A percentile compares a stretch with the other conserved stretches of the same genome.
phyloP scores from a whole-genome alignment of 2,113 vertebrate species.

The Plestiodon gilberti region DNA sequence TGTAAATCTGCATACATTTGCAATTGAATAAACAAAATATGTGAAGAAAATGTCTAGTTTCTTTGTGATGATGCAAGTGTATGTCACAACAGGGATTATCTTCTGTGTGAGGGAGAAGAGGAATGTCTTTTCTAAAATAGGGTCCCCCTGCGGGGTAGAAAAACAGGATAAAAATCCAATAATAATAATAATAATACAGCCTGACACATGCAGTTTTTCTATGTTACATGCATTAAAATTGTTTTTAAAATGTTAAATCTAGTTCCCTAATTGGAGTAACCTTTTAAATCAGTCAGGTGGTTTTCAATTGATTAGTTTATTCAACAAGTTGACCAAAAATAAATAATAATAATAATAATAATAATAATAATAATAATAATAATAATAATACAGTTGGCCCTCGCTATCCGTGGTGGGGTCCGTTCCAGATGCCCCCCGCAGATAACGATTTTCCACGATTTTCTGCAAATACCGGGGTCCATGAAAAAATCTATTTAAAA shows the following conservation, averaged over 20 bases:
- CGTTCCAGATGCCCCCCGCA: too few relatives aligned
- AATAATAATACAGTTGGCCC: too few relatives aligned
- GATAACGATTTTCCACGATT: too few relatives aligned
- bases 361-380: too few relatives aligned
- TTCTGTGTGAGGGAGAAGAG: not conserved
- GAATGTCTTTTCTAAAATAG: not conserved
- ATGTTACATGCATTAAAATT: not conserved
- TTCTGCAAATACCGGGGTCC: too few relatives aligned
- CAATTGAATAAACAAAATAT: not conserved
- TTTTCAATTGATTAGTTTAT: not conserved
- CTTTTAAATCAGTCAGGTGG: not conserved
- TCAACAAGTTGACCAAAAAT: not conserved
- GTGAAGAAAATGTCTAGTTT: too few relatives aligned
- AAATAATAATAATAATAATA: too few relatives aligned
- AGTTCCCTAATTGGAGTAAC: not conserved
- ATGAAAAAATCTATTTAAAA: too few relatives aligned
- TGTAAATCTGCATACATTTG: not conserved
- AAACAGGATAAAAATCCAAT: too few relatives aligned
- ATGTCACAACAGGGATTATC: not conserved
- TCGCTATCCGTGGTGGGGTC: too few relatives aligned
- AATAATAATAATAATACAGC: too few relatives aligned
- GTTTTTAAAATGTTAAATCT: not conserved
- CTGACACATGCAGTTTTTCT: not conserved
- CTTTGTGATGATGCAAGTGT: not conserved
- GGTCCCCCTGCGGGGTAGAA: too few relatives aligned